These are phyloP conservation scores for Albula goreensis DNA, from an alignment of 2,113 vertebrate species.

Conservation along the genomic window DNA sequence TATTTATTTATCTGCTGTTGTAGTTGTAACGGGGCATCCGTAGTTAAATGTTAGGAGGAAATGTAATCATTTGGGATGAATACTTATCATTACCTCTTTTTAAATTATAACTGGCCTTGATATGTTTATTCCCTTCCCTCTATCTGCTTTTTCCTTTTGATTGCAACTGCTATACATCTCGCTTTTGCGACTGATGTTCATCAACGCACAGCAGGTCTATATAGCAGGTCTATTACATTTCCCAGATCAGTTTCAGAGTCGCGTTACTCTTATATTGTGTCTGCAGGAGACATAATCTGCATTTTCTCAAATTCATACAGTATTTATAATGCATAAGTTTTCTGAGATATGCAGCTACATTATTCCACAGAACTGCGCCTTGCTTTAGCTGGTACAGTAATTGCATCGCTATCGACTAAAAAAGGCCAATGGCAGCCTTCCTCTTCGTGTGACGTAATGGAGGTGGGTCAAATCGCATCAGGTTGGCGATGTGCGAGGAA, in stretches of 20 bases:
- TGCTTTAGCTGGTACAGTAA: background rate
- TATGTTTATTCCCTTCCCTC: background rate
- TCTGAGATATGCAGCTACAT: background rate
- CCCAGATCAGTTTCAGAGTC: background rate
- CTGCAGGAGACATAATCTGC: background rate
- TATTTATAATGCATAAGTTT: background rate
- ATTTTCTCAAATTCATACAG: background rate
- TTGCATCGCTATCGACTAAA: background rate
- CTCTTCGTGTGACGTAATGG: slow-evolving; percentile 56
- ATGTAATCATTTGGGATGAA: background rate
- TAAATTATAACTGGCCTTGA: background rate
- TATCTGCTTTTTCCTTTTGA: background rate
- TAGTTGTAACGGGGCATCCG: background rate
- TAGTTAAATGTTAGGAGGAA: background rate
- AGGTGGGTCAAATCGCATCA: slow-evolving; percentile 52
- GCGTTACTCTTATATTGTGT: background rate
- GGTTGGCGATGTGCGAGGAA: slow-evolving; percentile 41
- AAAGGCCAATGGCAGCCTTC: background rate
- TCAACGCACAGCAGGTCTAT: background rate
- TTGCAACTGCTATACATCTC: background rate
- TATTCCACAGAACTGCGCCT: background rate
- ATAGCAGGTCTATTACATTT: background rate
- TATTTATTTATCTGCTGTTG: background rate
- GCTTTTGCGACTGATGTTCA: background rate
- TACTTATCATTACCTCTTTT: background rate